These are phyloP conservation scores for Dinoponera quadriceps DNA, from an alignment of 1,140 invertebrate genomes.

Conservation along the genomic window DNA sequence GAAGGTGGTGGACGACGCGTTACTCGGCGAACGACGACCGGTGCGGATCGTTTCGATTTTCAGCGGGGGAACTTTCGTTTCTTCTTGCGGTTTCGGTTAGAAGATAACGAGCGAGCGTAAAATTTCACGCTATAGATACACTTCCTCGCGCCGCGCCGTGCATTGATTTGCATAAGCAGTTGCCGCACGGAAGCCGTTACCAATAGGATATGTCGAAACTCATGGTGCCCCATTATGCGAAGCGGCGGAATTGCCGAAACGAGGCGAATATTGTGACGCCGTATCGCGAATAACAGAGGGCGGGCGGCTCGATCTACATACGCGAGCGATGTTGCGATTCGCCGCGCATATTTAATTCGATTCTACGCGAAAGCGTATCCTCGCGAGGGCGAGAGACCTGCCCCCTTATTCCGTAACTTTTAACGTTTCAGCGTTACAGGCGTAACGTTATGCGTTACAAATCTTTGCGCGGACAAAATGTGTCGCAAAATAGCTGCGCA, in stretches of 20 bases:
- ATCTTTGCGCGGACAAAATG: too few species aligned
- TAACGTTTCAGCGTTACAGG: too few species aligned
- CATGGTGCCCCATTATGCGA: conserved; percentile 42
- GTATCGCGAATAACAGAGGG: conserved; percentile 26
- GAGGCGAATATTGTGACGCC: conserved; percentile 45
- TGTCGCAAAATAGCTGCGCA: too few species aligned
- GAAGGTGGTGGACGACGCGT: too few species aligned
- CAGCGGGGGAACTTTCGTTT: conserved; percentile 21
- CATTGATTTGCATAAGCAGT: conserved; percentile 52
- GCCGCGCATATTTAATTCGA: conserved; percentile 26
- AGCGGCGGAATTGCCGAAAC: conserved; percentile 38
- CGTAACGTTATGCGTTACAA: too few species aligned
- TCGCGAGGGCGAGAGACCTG: conserved; percentile 12
- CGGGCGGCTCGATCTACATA: conserved; percentile 24
- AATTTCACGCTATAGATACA: conserved; percentile 49
- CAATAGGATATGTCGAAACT: conserved; percentile 54
- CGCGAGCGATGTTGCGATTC: conserved; percentile 29
- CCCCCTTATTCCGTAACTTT: too few species aligned
- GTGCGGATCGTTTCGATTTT: too few species aligned
- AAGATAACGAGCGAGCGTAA: conserved; percentile 37
- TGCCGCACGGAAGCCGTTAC: conserved; percentile 44
- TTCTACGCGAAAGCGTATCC: conserved; percentile 32
- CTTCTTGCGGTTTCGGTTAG: not conserved
- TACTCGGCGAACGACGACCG: too few species aligned
- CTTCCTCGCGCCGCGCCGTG: conserved; percentile 32